These are phyloP conservation scores for Cheilosia vernalis DNA, from an alignment of 2,888 invertebrate genomes.

Conservation along the genomic window DNA sequence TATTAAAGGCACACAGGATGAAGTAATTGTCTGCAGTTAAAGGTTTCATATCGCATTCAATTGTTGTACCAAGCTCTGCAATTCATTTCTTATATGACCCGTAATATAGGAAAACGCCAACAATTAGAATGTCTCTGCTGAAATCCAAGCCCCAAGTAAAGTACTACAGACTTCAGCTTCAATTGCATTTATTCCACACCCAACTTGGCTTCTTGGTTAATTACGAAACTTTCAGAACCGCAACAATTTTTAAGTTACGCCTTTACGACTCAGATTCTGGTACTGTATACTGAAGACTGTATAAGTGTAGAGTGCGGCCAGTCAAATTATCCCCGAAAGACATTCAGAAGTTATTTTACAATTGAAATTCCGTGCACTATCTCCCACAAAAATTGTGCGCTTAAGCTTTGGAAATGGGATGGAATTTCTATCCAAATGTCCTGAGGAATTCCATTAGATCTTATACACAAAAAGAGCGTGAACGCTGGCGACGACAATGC, in stretches of 20 bases:
- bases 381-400: slow-evolving; percentile 61
- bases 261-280: slow-evolving; percentile 58
- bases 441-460: slow-evolving; percentile 68
- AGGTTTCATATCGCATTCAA: slow-evolving; percentile 57
- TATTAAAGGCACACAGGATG: slow-evolving; percentile 47
- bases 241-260: slow-evolving; percentile 72
- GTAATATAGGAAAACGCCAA: not conserved
- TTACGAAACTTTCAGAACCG: slow-evolving; percentile 69
- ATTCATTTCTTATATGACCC: too few relatives aligned
- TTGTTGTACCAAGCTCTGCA: too few relatives aligned
- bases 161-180: slow-evolving; percentile 45
- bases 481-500: not conserved
- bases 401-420: slow-evolving; percentile 58
- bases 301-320: slow-evolving; percentile 4
- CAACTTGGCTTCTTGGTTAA: slow-evolving; percentile 52
- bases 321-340: slow-evolving; percentile 68
- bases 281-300: not conserved
- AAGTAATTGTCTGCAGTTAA: slow-evolving; percentile 57
- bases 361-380: slow-evolving; percentile 74
- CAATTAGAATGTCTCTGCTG: slow-evolving; percentile 25
- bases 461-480: slow-evolving; percentile 37
- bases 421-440: slow-evolving; percentile 71
- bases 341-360: slow-evolving; percentile 74
- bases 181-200: slow-evolving; percentile 23
- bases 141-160: slow-evolving; percentile 31